Evolutionary conservation across 2,113 vertebrate genomes (phyloP).

Genomic region (Coturnix japonica): DNA sequence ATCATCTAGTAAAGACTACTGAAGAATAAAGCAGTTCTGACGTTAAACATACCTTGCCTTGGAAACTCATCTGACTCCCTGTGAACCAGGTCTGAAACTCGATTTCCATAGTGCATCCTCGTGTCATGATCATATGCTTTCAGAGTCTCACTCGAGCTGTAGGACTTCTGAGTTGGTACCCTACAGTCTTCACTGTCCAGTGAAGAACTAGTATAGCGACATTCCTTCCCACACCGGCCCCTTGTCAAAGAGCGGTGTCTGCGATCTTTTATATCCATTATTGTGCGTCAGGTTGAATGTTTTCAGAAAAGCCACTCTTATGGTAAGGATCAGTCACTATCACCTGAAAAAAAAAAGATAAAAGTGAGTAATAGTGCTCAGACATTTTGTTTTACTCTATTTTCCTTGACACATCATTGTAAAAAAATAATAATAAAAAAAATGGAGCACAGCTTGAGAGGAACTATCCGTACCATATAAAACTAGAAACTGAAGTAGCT

Average conservation of each 20-base stretch:
- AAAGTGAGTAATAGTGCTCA: background rate
- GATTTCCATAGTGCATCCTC: constrained; percentile 92
- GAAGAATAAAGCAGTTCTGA: background rate
- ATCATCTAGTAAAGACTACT: accelerated
- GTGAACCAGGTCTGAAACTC: constrained; percentile 93
- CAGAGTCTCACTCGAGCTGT: constrained; percentile 96
- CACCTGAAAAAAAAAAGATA: constrained; percentile 63
- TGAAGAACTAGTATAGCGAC: constrained; percentile 91
- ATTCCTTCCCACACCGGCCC: constrained; percentile 89
- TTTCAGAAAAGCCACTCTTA: background rate
- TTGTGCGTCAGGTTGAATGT: background rate
- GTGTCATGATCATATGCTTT: constrained; percentile 95
- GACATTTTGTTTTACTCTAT: background rate
- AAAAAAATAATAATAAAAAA: background rate
- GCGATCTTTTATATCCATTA: constrained; percentile 94
- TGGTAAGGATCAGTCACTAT: background rate
- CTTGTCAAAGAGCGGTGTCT: constrained; percentile 91
- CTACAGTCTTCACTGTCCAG: constrained; percentile 92
- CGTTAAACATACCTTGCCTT: constrained; percentile 86
- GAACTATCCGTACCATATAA: background rate
- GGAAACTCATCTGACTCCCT: constrained; percentile 94
- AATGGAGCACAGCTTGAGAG: accelerated
- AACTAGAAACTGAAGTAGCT: constrained; percentile 29
- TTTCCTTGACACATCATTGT: background rate
- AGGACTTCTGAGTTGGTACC: constrained; percentile 96